These are phyloP conservation scores for Gymnogyps californianus DNA, from an alignment of 2,113 vertebrate genomes.

Conservation along the genomic window DNA sequence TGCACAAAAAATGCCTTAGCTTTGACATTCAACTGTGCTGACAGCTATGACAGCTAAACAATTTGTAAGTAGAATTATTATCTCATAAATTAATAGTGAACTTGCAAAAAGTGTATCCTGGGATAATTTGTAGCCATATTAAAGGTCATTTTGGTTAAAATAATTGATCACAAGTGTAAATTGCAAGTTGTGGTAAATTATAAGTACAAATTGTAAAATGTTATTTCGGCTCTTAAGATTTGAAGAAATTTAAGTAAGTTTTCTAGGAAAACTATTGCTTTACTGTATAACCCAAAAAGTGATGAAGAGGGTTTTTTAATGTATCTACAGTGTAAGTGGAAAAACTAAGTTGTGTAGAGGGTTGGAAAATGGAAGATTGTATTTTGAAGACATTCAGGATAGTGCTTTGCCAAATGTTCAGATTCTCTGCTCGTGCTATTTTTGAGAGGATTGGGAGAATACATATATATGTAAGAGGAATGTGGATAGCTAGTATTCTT, in stretches of 20 bases:
- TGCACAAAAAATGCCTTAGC: neutral
- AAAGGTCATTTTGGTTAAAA: neutral
- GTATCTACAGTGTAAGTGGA: neutral
- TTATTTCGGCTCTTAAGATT: neutral
- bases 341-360: neutral
- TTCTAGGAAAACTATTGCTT: neutral
- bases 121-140: neutral
- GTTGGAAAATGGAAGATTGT: neutral
- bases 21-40: neutral
- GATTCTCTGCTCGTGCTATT: neutral
- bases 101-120: neutral
- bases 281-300: neutral
- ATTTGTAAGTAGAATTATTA: neutral
- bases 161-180: neutral
- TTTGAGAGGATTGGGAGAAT: neutral
- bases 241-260: neutral
- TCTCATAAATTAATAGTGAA: neutral
- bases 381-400: neutral
- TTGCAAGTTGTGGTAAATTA: neutral
- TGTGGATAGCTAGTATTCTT: neutral
- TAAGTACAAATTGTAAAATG: neutral
- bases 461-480: rapidly evolving
- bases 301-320: neutral
- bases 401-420: neutral
- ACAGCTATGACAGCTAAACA: neutral